Evolutionary conservation across 2,888 invertebrate species (phyloP).

Genomic region (Lumbricus terrestris): DNA sequence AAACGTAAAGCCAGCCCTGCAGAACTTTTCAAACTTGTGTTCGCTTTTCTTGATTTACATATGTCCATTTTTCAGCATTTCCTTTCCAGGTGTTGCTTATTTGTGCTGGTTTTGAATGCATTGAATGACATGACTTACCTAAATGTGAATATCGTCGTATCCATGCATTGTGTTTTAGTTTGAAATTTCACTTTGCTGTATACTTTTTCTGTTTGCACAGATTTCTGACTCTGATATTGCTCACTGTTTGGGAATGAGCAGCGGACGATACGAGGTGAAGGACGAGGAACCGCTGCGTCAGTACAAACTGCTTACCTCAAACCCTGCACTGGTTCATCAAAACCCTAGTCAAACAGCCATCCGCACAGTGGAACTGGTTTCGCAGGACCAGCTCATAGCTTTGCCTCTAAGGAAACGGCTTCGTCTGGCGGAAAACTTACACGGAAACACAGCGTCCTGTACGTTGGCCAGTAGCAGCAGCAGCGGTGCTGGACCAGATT

Average conservation of each 20-base stretch:
- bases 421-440: slow-evolving; percentile 15
- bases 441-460: not conserved
- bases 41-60: not conserved
- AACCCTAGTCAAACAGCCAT: not conserved
- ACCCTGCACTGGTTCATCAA: not conserved
- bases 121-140: not conserved
- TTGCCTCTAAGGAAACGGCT: slow-evolving; percentile 26
- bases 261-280: not conserved
- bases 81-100: not conserved
- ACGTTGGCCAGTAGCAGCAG: not conserved
- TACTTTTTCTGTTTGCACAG: not conserved
- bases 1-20: no score
- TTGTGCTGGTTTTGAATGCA: not conserved
- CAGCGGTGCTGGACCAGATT: not conserved
- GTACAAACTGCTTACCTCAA: not conserved
- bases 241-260: slow-evolving; percentile 13
- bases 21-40: not conserved
- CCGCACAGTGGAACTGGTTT: not conserved
- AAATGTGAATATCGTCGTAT: not conserved
- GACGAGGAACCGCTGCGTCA: not conserved
- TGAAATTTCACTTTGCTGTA: not conserved
- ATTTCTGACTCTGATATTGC: slow-evolving; percentile 13
- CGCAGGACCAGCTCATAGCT: slow-evolving; percentile 5
- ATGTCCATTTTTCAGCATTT: not conserved
- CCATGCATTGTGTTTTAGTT: not conserved